Percentiles rank a stretch among this genome's conserved stretches.
phyloP scores from a whole-genome alignment of 23 tunicate species.

The Styela clava region DNA sequence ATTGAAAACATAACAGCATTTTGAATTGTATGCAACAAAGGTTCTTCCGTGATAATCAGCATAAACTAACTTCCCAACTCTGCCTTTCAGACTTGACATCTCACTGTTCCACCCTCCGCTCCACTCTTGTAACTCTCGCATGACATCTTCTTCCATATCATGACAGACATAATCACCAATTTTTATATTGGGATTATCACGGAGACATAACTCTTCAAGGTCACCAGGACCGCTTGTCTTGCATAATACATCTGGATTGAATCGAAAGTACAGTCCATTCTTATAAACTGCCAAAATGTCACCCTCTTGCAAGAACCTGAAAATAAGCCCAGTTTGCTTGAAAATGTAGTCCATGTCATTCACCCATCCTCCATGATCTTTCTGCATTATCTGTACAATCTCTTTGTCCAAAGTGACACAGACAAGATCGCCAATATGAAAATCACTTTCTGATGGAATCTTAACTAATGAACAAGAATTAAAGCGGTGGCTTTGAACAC shows the following conservation, averaged over 20 bases:
- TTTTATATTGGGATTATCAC: constrained; percentile 13
- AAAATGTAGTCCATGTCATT: constrained; percentile 12
- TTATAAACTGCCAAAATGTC: constrained; percentile 23
- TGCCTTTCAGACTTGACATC: constrained; percentile 16
- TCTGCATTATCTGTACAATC: constrained; percentile 13
- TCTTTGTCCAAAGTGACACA: constrained; percentile 1
- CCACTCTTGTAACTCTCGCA: constrained; percentile 4
- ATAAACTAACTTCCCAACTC: constrained; percentile 16
- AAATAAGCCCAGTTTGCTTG: constrained; percentile 5
- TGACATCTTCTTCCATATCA: constrained; percentile 17
- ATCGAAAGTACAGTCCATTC: constrained; percentile 15
- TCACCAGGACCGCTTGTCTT: not conserved
- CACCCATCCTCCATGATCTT: constrained; percentile 21
- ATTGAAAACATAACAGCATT: constrained; percentile 13
- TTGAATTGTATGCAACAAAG: constrained; percentile 7
- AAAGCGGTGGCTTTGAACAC: constrained; percentile 16
- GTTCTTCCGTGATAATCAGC: constrained; percentile 27
- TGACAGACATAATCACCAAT: constrained; percentile 25
- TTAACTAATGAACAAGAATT: constrained; percentile 12
- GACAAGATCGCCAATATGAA: constrained; percentile 25
- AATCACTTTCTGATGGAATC: constrained; percentile 16
- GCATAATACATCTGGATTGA: constrained; percentile 10
- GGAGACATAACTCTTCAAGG: not conserved
- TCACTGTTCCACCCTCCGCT: constrained; percentile 24
- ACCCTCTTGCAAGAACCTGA: constrained; percentile 5